Conservation (phyloP, 2,888 invertebrate genomes). For the Matsumyia berberina region DNA sequence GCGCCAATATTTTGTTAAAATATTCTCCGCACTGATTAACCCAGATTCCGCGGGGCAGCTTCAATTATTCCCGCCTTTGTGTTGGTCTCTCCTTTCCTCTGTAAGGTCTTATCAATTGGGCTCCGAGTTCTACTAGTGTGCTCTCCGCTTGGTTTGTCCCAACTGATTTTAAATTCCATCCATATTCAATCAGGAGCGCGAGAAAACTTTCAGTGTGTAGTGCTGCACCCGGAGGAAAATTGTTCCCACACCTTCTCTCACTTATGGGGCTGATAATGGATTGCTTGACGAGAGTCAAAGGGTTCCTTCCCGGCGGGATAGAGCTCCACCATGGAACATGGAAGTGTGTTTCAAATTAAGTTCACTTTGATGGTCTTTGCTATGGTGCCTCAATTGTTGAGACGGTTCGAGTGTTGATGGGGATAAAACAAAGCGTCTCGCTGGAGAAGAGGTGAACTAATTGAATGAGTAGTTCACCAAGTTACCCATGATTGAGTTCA, state of each 20-base stretch:
- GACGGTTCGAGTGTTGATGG: slow-evolving; percentile 9
- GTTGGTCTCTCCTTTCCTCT: slow-evolving; percentile 18
- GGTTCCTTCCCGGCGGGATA: slow-evolving; percentile 12
- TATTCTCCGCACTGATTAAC: slow-evolving; percentile 62
- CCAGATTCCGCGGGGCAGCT: slow-evolving; percentile 36
- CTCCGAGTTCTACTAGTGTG: slow-evolving; percentile 24
- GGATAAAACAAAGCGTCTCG: slow-evolving; percentile 12
- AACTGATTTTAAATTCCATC: slow-evolving; percentile 68
- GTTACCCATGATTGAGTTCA: slow-evolving; percentile 10
- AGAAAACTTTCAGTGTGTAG: slow-evolving; percentile 31
- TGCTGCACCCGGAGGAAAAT: background rate
- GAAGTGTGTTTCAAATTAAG: slow-evolving; percentile 17
- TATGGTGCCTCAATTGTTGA: slow-evolving; percentile 10
- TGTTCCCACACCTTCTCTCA: slow-evolving; percentile 51
- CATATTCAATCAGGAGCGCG: slow-evolving; percentile 63
- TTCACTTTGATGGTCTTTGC: background rate
- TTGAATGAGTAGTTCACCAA: slow-evolving; percentile 1
- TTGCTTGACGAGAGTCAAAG: slow-evolving; percentile 19
- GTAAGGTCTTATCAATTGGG: slow-evolving; percentile 50
- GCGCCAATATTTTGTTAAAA: slow-evolving; percentile 36
- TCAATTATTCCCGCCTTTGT: slow-evolving; percentile 46
- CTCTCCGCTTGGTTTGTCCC: slow-evolving; percentile 44
- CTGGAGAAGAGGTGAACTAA: background rate
- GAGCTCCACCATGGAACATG: slow-evolving; percentile 5
- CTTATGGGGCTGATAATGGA: slow-evolving; percentile 36